Base-by-base conservation (phyloP, 2,797 vertebrate species). In the Lateolabrax maculatus region DNA sequence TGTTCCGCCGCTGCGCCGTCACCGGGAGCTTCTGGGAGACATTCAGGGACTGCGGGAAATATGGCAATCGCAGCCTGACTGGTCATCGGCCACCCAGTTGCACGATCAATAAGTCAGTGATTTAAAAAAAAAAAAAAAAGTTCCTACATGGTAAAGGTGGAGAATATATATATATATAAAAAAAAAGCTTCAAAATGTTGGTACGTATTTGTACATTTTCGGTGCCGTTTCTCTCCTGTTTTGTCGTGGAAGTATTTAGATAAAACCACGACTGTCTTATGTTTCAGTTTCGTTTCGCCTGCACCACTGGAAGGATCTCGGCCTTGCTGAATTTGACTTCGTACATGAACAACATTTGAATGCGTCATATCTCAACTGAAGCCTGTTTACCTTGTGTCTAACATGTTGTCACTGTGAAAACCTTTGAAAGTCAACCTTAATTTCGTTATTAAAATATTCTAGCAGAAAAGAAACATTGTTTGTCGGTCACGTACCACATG, bases 1-100 rank as follows among this genome's bases (percentile, higher is more conserved):
- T 88, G 57, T 57, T 82, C 90, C 81, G 83, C 56, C 83, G 79
- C 80, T 76, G 79, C 85, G 81, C 81, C 62, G 87, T 93, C 91
- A 92, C 80, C 25, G 21, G 61, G 51, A 69, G 76, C 68, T 44
- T 19, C 8, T 41, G 5, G 74, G 93, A 44, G 78, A 11, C 88
- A 6, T 93, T 91, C 85, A 90, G 0, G 80, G 0, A 11, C 85
- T 31, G 58, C 87, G 55, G 84, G 86, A 90, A 89, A 88, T 62
- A 13, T 56, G 21, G 31, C 0, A 5, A 57, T 77, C 57, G 7
- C 41, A 68, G 29, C 37, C 48, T 58, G 51, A 73, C 27, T 7
- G 68, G 9, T 37, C 34, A 19, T 19, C 25, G 21, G 72, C 72
- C 64, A 65, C 61, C 53, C 39, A 70, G 6, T 34, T 49, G 43